Conservation (phyloP, 2,888 invertebrate genomes). For the Brenthis hecate region DNA sequence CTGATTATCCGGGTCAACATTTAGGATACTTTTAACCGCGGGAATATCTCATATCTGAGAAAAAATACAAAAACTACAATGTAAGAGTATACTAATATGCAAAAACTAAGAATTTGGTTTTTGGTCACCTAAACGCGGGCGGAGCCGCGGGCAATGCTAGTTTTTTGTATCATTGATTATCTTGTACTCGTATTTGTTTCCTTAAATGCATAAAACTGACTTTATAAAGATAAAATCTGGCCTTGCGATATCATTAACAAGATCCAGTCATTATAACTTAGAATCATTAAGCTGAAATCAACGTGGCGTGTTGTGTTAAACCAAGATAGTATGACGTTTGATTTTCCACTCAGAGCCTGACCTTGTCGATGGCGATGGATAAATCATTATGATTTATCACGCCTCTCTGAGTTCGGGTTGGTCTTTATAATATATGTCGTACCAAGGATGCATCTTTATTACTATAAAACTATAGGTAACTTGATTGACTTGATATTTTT, state of each 20-base stretch:
- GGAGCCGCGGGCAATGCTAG: no score
- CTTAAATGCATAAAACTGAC: not conserved
- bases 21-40: no score
- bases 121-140: no score
- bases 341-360: conserved; percentile 18
- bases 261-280: conserved; percentile 9
- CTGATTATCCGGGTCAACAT: no score
- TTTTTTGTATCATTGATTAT: not conserved
- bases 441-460: not conserved
- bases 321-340: conserved; percentile 20
- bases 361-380: conserved; percentile 24
- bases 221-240: conserved; percentile 7
- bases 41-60: no score
- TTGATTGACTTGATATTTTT: not conserved
- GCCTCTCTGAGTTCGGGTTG: conserved; percentile 12
- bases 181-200: not conserved
- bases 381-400: conserved; percentile 21
- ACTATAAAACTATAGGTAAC: conserved; percentile 3
- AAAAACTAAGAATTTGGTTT: no score
- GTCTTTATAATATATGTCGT: conserved; percentile 13
- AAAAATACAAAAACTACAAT: no score
- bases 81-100: no score
- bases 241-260: conserved; percentile 7
- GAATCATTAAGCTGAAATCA: conserved; percentile 8
- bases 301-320: conserved; percentile 8